phyloP scores from a whole-genome alignment of 2,797 vertebrate genomes.

The Echeneis naucrates region DNA sequence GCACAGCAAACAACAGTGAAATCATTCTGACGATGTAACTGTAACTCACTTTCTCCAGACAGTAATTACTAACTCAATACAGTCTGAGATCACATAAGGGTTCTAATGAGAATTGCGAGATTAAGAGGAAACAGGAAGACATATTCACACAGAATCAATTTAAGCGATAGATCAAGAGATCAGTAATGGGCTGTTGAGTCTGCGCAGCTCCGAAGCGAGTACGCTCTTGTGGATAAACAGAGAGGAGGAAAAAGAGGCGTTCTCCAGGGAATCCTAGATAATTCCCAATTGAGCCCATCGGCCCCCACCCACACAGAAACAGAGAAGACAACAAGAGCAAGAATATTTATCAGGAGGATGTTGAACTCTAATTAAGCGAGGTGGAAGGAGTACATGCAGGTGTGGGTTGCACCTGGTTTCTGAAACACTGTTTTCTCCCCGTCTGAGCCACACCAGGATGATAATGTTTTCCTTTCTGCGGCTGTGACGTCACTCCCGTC shows the following conservation, averaged over 20 bases:
- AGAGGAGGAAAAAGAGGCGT: conserved; percentile 69
- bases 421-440: conserved; percentile 46
- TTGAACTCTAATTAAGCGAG: conserved; percentile 83
- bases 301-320: conserved; percentile 69
- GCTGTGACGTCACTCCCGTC: conserved; percentile 57
- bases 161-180: conserved; percentile 51
- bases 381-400: conserved; percentile 77
- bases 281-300: conserved; percentile 82
- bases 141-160: conserved; percentile 43
- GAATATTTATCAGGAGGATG: conserved; percentile 84
- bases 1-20: conserved; percentile 42
- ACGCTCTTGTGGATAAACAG: conserved; percentile 60
- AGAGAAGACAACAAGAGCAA: conserved; percentile 73
- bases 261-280: conserved; percentile 83
- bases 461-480: conserved; percentile 62
- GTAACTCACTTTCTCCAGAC: conserved; percentile 26
- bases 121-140: conserved; percentile 24
- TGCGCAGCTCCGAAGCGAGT: conserved; percentile 46
- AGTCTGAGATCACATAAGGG: conserved; percentile 13
- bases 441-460: conserved; percentile 41
- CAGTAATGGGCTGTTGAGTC: conserved; percentile 53
- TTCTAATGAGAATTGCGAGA: conserved; percentile 24
- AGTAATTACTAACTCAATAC: conserved; percentile 48
- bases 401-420: conserved; percentile 83
- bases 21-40: conserved; percentile 24